These are phyloP conservation scores for Serripes groenlandicus DNA, from an alignment of 2,888 invertebrate species.

Conservation along the genomic window DNA sequence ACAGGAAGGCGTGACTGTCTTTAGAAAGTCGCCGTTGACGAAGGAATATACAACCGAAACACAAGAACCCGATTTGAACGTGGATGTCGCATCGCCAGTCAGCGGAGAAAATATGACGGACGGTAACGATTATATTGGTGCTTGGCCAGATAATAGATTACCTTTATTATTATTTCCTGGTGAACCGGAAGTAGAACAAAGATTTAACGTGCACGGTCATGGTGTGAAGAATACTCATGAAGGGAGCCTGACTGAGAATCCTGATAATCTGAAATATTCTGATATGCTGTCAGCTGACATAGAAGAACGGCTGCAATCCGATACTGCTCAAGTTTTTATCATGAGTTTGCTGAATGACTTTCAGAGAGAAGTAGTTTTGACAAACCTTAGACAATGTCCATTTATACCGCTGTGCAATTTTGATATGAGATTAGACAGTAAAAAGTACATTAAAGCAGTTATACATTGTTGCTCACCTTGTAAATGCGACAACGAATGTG, in stretches of 20 bases:
- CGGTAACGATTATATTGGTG: too few relatives aligned
- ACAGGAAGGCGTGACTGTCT: neutral
- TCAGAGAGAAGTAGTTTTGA: slow-evolving; percentile 1
- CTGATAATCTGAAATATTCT: neutral
- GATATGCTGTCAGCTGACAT: neutral
- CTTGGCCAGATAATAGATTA: too few relatives aligned
- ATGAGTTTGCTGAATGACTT: neutral
- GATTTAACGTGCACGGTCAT: too few relatives aligned
- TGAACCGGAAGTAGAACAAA: too few relatives aligned
- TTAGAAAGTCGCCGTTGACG: neutral
- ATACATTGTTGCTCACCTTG: neutral
- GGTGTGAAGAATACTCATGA: too few relatives aligned
- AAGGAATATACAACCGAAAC: neutral
- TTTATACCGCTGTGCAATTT: slow-evolving; percentile 8
- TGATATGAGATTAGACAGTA: neutral
- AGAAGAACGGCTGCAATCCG: neutral
- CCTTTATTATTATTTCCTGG: too few relatives aligned
- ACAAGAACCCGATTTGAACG: neutral
- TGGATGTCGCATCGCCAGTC: neutral
- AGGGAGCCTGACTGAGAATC: neutral
- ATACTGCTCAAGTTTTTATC: neutral
- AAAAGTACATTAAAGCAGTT: neutral
- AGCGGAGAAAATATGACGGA: too few relatives aligned
- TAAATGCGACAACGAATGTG: slow-evolving; percentile 1
- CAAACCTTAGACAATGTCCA: neutral